Evolutionary conservation across 64 coral and sea anemone genomes (phyloP).

Genomic region (Dendrophyllia cribrosa): DNA sequence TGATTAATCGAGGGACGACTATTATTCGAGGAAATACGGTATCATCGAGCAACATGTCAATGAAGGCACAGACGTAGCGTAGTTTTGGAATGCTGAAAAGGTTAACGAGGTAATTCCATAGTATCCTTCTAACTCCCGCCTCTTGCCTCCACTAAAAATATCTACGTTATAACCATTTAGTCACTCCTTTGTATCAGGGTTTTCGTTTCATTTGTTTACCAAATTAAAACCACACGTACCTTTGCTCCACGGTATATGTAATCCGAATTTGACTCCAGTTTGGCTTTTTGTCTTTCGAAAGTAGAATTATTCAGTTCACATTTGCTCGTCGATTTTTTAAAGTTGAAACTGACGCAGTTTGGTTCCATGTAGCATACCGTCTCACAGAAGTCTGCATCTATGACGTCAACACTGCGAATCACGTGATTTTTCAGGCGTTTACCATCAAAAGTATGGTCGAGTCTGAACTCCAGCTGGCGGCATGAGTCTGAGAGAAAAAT

Average conservation of each 20-base stretch:
- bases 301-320: slow-evolving; percentile 18
- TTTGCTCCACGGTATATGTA: background rate
- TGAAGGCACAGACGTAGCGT: too few relatives aligned
- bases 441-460: background rate
- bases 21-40: too few relatives aligned
- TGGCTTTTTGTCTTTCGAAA: too few relatives aligned
- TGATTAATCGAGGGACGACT: too few relatives aligned
- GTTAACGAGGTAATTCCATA: too few relatives aligned
- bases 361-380: background rate
- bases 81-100: too few relatives aligned
- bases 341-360: slow-evolving; percentile 8
- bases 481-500: background rate
- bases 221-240: background rate
- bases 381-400: background rate
- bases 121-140: too few relatives aligned
- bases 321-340: background rate
- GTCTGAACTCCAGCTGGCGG: background rate
- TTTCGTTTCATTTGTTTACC: too few relatives aligned
- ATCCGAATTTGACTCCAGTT: background rate
- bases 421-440: slow-evolving; percentile 6
- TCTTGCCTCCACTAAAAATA: too few relatives aligned
- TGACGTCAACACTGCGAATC: background rate
- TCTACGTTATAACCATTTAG: too few relatives aligned
- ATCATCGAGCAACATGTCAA: too few relatives aligned
- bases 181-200: too few relatives aligned